Percentiles rank a stretch among this genome's conserved stretches.
Conservation (phyloP, 2,888 invertebrate genomes). For the Melangyna quadrimaculata region DNA sequence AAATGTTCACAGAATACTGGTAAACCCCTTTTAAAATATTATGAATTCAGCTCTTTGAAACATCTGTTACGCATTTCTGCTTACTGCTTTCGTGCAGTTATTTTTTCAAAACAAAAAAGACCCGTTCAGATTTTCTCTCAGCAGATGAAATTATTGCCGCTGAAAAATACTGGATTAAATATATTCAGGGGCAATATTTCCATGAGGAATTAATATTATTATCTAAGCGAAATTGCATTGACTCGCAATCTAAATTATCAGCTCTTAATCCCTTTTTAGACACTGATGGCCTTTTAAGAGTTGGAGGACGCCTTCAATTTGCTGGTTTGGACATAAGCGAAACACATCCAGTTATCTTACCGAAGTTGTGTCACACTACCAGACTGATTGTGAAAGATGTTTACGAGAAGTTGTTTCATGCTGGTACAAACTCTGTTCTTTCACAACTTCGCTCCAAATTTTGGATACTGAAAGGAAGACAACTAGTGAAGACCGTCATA, state of each 20-base stretch:
- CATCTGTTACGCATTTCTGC: neutral
- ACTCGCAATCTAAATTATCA: neutral
- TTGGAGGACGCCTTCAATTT: conserved; percentile 21
- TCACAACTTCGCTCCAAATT: conserved; percentile 10
- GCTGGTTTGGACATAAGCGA: neutral
- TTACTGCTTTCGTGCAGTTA: conserved; percentile 2
- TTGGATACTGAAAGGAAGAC: conserved; percentile 25
- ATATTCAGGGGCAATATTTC: neutral
- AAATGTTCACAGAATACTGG: too few relatives aligned
- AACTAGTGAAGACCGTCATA: conserved; percentile 19
- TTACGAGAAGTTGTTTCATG: conserved; percentile 16
- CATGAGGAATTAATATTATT: neutral
- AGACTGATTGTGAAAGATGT: conserved; percentile 23
- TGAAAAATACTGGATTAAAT: neutral
- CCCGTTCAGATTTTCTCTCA: neutral
- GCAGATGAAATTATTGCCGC: neutral
- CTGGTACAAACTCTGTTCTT: neutral
- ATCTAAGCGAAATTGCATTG: neutral
- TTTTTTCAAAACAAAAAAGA: neutral
- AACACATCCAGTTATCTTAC: conserved; percentile 22
- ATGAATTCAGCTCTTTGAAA: conserved; percentile 1
- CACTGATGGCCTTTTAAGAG: neutral
- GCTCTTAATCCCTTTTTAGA: conserved; percentile 17
- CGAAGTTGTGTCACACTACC: conserved; percentile 8
- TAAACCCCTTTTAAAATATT: neutral